These are phyloP conservation scores for Nothocercus nigrocapillus DNA, from an alignment of 2,113 vertebrate genomes.

Conservation along the genomic window DNA sequence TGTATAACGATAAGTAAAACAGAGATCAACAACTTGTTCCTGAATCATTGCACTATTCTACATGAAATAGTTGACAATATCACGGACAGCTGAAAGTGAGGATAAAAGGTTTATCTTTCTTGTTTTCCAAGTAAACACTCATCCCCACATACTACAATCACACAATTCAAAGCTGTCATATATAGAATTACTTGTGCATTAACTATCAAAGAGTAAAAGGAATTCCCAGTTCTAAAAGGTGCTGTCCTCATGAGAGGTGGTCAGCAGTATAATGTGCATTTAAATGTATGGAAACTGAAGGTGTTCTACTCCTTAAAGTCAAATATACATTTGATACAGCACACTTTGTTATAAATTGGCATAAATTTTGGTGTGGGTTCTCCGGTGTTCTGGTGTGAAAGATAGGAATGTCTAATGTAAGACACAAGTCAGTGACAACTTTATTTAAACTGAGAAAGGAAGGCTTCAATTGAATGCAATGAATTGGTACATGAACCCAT, in stretches of 20 bases:
- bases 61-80: not conserved
- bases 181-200: not conserved
- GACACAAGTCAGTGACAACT: not conserved
- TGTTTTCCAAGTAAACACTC: not conserved
- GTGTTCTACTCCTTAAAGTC: not conserved
- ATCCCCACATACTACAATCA: not conserved
- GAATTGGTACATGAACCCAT: not conserved
- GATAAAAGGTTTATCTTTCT: not conserved
- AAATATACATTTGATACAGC: not conserved
- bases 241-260: not conserved
- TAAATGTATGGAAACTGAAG: not conserved
- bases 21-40: not conserved
- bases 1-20: not conserved
- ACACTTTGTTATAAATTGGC: not conserved
- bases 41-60: not conserved
- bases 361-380: not conserved
- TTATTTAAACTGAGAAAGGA: not conserved
- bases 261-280: not conserved
- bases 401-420: not conserved
- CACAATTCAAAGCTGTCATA: rapidly evolving
- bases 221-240: not conserved
- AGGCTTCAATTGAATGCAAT: not conserved
- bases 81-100: not conserved
- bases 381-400: not conserved
- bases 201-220: not conserved